Conservation (phyloP, 2,797 vertebrate species). For the Carcharodon carcharias region DNA sequence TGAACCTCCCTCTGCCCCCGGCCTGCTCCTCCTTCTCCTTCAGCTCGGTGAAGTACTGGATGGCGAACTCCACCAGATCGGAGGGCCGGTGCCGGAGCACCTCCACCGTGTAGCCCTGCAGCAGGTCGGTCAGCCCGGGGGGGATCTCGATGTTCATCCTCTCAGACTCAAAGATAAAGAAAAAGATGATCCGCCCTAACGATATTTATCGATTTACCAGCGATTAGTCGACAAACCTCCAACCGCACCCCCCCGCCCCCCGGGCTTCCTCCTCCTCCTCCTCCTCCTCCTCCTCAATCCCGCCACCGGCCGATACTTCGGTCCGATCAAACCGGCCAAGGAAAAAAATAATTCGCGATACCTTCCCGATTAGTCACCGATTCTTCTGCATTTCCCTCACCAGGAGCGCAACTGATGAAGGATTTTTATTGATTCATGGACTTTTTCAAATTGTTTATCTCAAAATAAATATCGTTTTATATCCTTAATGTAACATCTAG, state of each 20-base stretch:
- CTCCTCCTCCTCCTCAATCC: not conserved
- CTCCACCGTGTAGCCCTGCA: conserved; percentile 95
- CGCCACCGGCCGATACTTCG: not conserved
- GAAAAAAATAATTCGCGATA: not conserved
- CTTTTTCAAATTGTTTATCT: not conserved
- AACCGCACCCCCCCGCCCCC: not conserved
- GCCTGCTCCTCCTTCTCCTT: conserved; percentile 61
- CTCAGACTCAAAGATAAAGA: conserved; percentile 33
- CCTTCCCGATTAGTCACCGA: conserved; percentile 21
- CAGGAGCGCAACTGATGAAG: not conserved
- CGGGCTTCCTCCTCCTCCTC: not conserved
- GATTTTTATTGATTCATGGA: not conserved
- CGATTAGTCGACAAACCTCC: not conserved
- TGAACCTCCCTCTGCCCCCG: conserved; percentile 49
- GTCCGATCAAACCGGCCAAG: not conserved
- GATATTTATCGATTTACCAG: not conserved
- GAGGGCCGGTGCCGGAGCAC: conserved; percentile 84
- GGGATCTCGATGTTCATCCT: conserved; percentile 96
- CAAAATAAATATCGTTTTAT: not conserved
- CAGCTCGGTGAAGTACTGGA: conserved; percentile 87
- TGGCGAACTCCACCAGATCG: conserved; percentile 88
- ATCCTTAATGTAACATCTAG: not conserved
- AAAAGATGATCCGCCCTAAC: not conserved
- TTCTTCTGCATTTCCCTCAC: not conserved
- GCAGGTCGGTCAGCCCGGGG: conserved; percentile 85